These are phyloP conservation scores for Luscinia megarhynchos DNA, from an alignment of 2,797 vertebrate genomes.

Conservation along the genomic window DNA sequence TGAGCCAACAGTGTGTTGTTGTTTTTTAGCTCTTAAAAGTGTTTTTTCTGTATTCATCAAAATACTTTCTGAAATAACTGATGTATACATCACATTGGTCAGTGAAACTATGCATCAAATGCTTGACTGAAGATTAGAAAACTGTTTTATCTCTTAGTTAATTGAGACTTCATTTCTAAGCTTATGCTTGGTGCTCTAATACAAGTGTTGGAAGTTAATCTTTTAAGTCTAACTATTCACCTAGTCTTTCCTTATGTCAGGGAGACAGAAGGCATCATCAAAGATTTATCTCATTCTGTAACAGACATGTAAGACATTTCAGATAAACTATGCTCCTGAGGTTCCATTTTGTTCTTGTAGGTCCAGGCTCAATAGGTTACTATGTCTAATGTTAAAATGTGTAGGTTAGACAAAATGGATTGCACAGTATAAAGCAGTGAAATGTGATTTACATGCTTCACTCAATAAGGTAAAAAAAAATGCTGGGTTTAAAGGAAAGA, in stretches of 20 bases:
- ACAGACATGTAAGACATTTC: neutral
- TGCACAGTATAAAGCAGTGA: neutral
- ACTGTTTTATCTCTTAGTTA: neutral
- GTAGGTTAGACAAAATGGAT: neutral
- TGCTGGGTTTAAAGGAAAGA: neutral
- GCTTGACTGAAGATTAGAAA: neutral
- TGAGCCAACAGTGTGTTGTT: neutral
- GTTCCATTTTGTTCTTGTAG: neutral
- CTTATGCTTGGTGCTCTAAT: neutral
- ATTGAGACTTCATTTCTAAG: slow-evolving; percentile 4
- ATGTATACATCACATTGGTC: neutral
- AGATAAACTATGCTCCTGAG: neutral
- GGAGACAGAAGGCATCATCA: neutral
- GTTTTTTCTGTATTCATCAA: neutral
- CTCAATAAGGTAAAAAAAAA: neutral
- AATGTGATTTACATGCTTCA: neutral
- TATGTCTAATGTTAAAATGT: neutral
- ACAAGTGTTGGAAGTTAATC: slow-evolving; percentile 41
- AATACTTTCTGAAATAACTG: neutral
- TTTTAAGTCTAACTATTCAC: slow-evolving; percentile 19
- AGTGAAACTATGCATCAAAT: neutral
- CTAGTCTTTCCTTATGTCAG: neutral
- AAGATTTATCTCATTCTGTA: neutral
- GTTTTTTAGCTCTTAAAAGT: neutral
- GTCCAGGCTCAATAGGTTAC: neutral